Conservation (phyloP, 1,140 invertebrate species). For the Globodera rostochiensis region DNA sequence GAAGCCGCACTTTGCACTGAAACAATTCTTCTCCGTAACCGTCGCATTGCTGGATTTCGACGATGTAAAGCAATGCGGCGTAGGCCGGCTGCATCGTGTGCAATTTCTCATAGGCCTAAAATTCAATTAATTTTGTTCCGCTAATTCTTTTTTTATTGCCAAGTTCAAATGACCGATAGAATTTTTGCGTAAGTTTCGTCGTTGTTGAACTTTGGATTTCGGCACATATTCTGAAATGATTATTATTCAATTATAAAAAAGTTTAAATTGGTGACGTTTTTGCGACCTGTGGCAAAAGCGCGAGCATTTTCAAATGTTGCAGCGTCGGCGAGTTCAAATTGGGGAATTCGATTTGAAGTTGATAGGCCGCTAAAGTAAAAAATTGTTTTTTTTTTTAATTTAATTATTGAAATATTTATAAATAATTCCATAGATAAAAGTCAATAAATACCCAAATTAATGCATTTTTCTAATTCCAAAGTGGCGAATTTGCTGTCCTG, state of each 20-base stretch:
- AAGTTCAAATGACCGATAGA: slow-evolving; percentile 1
- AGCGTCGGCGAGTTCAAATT: slow-evolving; percentile 50
- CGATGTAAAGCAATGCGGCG: slow-evolving; percentile 52
- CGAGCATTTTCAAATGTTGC: slow-evolving; percentile 49
- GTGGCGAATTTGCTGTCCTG: slow-evolving; percentile 39
- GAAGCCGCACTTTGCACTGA: slow-evolving; percentile 33
- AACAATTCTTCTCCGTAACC: slow-evolving; percentile 55
- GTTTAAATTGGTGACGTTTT: not conserved
- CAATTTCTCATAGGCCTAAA: slow-evolving; percentile 46
- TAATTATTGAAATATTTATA: slow-evolving; percentile 9
- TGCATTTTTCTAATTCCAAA: slow-evolving; percentile 37
- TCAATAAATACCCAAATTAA: slow-evolving; percentile 30
- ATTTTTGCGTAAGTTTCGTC: slow-evolving; percentile 31
- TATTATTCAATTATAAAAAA: not conserved
- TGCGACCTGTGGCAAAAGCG: slow-evolving; percentile 49
- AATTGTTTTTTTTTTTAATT: not conserved
- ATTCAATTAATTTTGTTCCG: slow-evolving; percentile 14
- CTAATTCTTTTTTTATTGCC: not conserved
- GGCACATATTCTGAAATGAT: slow-evolving; percentile 42
- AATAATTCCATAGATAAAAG: slow-evolving; percentile 34
- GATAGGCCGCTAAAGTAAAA: slow-evolving; percentile 49
- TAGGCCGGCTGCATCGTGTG: slow-evolving; percentile 50
- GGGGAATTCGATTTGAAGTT: slow-evolving; percentile 54
- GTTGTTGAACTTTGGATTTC: slow-evolving; percentile 44
- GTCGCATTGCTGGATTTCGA: slow-evolving; percentile 55